Evolutionary conservation across 2,113 vertebrate species (phyloP).

Genomic region (Electrona antarctica): DNA sequence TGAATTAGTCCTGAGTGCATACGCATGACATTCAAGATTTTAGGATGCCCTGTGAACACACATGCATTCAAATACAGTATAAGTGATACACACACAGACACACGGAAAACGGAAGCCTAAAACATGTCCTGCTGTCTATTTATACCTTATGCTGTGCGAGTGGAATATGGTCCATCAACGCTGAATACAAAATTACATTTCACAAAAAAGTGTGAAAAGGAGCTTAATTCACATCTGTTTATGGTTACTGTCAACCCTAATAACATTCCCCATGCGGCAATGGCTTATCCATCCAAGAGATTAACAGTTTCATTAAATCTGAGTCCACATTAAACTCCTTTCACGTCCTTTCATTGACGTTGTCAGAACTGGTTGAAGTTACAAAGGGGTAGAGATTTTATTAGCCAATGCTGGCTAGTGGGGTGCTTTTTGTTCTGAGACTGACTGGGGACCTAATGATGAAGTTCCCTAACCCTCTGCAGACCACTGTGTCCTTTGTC

Average conservation of each 20-base stretch:
- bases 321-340: slow-evolving; percentile 25
- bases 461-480: slow-evolving; percentile 55
- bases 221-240: slow-evolving; percentile 48
- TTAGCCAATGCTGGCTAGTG: slow-evolving; percentile 52
- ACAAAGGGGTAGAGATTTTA: slow-evolving; percentile 57
- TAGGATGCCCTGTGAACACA: slow-evolving; percentile 60
- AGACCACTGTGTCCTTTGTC: slow-evolving; percentile 61
- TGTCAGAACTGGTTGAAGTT: slow-evolving; percentile 45
- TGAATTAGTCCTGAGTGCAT: slow-evolving; percentile 67
- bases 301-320: slow-evolving; percentile 12
- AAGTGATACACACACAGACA: background rate
- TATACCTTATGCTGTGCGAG: slow-evolving; percentile 62
- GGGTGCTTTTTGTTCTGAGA: slow-evolving; percentile 66
- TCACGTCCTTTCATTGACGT: slow-evolving; percentile 46
- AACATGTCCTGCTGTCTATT: slow-evolving; percentile 66
- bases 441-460: slow-evolving; percentile 67
- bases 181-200: slow-evolving; percentile 64
- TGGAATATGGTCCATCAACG: slow-evolving; percentile 52
- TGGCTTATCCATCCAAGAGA: slow-evolving; percentile 40
- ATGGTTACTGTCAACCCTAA: slow-evolving; percentile 17
- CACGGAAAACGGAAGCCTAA: slow-evolving; percentile 21
- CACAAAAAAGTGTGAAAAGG: slow-evolving; percentile 71
- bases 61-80: slow-evolving; percentile 39
- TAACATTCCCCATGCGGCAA: slow-evolving; percentile 22
- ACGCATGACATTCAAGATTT: slow-evolving; percentile 63